A percentile compares a stretch with the other conserved stretches of the same genome.
Evolutionary conservation across 2,797 vertebrate species (phyloP).

Genomic region (Xenops minutus): DNA sequence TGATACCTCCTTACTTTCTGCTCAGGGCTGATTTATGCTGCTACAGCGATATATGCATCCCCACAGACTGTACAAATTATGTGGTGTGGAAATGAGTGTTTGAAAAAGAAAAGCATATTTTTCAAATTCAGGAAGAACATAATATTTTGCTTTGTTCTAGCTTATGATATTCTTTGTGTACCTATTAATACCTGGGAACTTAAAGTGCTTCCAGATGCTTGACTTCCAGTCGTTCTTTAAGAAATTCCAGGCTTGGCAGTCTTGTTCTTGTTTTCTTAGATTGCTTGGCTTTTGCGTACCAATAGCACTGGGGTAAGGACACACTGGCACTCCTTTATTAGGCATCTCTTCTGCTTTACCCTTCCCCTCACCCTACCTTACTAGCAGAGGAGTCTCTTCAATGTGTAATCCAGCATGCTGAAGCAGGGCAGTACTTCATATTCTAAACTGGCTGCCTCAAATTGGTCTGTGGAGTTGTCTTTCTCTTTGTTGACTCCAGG

Average conservation of each 20-base stretch:
- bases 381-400: neutral
- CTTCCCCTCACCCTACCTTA: neutral
- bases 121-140: conserved; percentile 2
- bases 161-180: conserved; percentile 7
- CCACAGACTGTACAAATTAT: conserved; percentile 36
- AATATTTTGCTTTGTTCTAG: neutral
- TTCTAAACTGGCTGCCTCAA: neutral
- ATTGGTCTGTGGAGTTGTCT: neutral
- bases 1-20: neutral
- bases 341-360: neutral
- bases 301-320: neutral
- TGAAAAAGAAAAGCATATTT: conserved; percentile 20
- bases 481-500: neutral
- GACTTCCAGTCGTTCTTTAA: neutral
- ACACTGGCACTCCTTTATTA: neutral
- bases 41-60: conserved; percentile 71
- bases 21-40: conserved; percentile 46
- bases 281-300: neutral
- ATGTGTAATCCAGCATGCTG: neutral
- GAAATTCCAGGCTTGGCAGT: neutral
- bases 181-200: conserved; percentile 22
- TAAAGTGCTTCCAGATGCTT: conserved; percentile 47
- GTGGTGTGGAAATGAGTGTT: conserved; percentile 25
- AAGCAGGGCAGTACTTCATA: neutral
- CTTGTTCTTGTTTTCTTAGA: neutral